Percentiles rank a stretch among this genome's conserved stretches.
Evolutionary conservation across 2,888 invertebrate species (phyloP).

Genomic region (Cetonia aurata): DNA sequence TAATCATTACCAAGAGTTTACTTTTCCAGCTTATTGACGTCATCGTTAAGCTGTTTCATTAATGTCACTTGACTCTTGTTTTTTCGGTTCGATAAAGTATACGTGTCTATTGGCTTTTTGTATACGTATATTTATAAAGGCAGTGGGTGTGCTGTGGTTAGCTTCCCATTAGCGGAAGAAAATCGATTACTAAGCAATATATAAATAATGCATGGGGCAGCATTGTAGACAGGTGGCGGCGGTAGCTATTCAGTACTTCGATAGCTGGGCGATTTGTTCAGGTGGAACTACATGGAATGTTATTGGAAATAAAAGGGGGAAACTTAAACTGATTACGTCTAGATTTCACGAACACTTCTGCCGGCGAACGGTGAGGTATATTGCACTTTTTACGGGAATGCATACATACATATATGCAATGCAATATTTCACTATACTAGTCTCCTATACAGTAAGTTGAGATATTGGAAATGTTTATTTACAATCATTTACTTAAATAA

Average conservation of each 20-base stretch:
- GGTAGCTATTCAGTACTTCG: conserved; percentile 19
- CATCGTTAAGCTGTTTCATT: too few relatives aligned
- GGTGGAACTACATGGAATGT: conserved; percentile 25
- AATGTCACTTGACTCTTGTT: too few relatives aligned
- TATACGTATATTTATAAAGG: conserved; percentile 15
- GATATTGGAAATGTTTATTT: too few relatives aligned
- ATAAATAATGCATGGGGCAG: conserved; percentile 36
- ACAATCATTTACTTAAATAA: too few relatives aligned
- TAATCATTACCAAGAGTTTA: background rate
- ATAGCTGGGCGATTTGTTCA: conserved; percentile 24
- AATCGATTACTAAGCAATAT: conserved; percentile 33
- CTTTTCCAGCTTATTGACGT: too few relatives aligned
- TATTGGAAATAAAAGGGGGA: conserved; percentile 16
- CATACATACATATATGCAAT: too few relatives aligned
- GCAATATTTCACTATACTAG: too few relatives aligned
- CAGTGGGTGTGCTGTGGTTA: conserved; percentile 9
- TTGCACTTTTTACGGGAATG: conserved; percentile 7
- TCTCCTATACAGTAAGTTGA: too few relatives aligned
- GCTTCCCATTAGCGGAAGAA: conserved; percentile 28
- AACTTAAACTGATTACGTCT: background rate
- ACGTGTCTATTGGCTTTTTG: conserved; percentile 19
- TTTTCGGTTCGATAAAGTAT: background rate
- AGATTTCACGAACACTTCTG: conserved; percentile 6
- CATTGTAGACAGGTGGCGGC: conserved; percentile 27
- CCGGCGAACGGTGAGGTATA: background rate